These are phyloP conservation scores for Setipinna tenuifilis DNA, from an alignment of 2,797 vertebrate species.

Conservation along the genomic window DNA sequence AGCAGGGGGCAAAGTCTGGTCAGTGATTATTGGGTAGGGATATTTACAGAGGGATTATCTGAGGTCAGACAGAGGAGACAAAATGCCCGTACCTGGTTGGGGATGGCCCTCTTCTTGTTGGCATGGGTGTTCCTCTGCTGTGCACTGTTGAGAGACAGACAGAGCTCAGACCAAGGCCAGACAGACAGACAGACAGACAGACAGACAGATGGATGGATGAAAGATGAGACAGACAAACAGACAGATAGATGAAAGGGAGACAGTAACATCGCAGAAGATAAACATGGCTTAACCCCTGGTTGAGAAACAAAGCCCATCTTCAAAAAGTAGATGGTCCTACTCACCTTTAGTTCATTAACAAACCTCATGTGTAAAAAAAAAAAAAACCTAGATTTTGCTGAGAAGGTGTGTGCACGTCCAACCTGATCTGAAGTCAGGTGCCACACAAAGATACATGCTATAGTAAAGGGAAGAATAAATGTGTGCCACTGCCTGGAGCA, in stretches of 20 bases:
- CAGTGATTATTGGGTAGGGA: neutral
- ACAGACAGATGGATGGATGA: neutral
- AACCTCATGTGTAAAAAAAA: neutral
- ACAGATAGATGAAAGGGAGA: neutral
- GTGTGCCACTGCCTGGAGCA: too few relatives aligned
- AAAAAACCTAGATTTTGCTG: too few relatives aligned
- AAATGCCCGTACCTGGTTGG: slow-evolving; percentile 87
- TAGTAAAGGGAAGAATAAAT: too few relatives aligned
- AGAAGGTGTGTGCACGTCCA: too few relatives aligned
- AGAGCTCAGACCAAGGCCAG: neutral
- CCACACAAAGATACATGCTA: too few relatives aligned
- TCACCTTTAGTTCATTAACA: neutral
- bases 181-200: neutral
- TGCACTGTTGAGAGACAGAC: slow-evolving; percentile 73
- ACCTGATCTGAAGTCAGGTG: too few relatives aligned
- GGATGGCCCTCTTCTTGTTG: slow-evolving; percentile 93
- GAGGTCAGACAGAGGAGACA: neutral
- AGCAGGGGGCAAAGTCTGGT: neutral
- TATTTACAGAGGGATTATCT: neutral
- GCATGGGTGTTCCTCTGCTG: slow-evolving; percentile 90
- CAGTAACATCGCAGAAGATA: slow-evolving; percentile 24
- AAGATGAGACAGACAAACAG: neutral
- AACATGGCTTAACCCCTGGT: too few relatives aligned
- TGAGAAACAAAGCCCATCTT: too few relatives aligned
- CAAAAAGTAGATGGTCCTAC: neutral